Conservation (phyloP, 2,888 invertebrate genomes). For the Sturmia bella region DNA sequence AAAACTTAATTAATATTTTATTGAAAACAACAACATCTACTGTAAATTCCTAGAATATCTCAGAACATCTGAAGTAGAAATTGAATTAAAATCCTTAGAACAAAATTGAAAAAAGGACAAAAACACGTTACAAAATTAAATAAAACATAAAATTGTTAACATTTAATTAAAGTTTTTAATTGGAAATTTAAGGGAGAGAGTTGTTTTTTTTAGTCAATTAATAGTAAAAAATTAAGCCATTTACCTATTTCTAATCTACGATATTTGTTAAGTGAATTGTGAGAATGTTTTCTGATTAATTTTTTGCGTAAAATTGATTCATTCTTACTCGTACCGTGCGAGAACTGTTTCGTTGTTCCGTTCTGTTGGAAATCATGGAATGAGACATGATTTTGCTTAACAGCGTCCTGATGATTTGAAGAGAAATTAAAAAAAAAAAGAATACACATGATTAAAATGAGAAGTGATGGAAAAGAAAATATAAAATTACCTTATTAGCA, state of each 20-base stretch:
- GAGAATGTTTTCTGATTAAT: slow-evolving; percentile 82
- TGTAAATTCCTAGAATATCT: slow-evolving; percentile 33
- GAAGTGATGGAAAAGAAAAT: neutral
- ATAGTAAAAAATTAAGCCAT: slow-evolving; percentile 73
- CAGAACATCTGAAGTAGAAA: slow-evolving; percentile 60
- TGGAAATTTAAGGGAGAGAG: neutral
- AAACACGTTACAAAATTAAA: slow-evolving; percentile 16
- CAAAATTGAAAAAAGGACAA: slow-evolving; percentile 4
- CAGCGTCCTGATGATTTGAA: slow-evolving; percentile 87
- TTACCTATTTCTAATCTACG: slow-evolving; percentile 83
- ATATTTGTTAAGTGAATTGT: slow-evolving; percentile 83
- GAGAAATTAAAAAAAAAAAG: slow-evolving; percentile 1
- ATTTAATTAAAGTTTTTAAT: slow-evolving; percentile 4
- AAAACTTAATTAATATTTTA: neutral
- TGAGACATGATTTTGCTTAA: slow-evolving; percentile 91
- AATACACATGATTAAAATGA: neutral
- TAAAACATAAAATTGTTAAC: slow-evolving; percentile 1
- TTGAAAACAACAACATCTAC: slow-evolving; percentile 25
- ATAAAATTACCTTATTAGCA: slow-evolving; percentile 88
- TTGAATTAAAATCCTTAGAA: slow-evolving; percentile 64
- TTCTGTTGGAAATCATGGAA: slow-evolving; percentile 95
- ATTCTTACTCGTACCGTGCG: slow-evolving; percentile 91
- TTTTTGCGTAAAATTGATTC: slow-evolving; percentile 85
- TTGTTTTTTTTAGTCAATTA: slow-evolving; percentile 23
- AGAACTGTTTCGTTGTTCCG: slow-evolving; percentile 91